A percentile compares a stretch with the other conserved stretches of the same genome.
phyloP scores from a whole-genome alignment of 2,888 invertebrate species.

The Empis stercorea region DNA sequence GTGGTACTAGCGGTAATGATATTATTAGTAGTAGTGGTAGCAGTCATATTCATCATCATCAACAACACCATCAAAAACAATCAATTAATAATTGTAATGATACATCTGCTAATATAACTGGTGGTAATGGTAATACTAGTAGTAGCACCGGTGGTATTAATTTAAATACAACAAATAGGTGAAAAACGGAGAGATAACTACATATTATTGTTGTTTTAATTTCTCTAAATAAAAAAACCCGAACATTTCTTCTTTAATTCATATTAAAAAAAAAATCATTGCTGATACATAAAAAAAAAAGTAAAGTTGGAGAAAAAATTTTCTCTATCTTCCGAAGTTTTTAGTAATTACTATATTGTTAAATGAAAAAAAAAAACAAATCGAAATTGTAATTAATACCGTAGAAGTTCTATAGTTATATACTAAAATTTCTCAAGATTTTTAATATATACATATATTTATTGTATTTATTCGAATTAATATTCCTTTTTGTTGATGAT shows the following conservation, averaged over 20 bases:
- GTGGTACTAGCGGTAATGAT: not conserved
- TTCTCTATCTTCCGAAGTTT: constrained; percentile 10
- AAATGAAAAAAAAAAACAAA: too few relatives aligned
- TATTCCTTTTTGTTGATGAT: too few relatives aligned
- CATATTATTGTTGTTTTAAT: too few relatives aligned
- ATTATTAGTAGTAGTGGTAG: constrained; percentile 4
- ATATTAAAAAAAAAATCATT: not conserved
- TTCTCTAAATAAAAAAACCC: not conserved
- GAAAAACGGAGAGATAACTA: constrained; percentile 36
- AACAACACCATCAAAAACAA: constrained; percentile 7
- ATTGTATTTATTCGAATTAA: too few relatives aligned
- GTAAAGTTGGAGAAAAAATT: constrained; percentile 8
- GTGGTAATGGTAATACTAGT: constrained; percentile 3
- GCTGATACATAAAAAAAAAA: not conserved
- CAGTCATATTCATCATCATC: not conserved
- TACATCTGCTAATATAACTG: constrained; percentile 4
- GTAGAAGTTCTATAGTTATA: too few relatives aligned
- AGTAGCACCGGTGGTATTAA: not conserved
- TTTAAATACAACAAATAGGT: constrained; percentile 32
- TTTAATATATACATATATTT: too few relatives aligned
- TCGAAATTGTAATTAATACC: too few relatives aligned
- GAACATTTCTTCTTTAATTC: not conserved
- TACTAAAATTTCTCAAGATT: too few relatives aligned
- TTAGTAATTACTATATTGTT: too few relatives aligned
- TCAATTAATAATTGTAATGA: constrained; percentile 8